These are phyloP conservation scores for Elaeidobius kamerunicus DNA, from an alignment of 2,888 invertebrate species.

Conservation along the genomic window DNA sequence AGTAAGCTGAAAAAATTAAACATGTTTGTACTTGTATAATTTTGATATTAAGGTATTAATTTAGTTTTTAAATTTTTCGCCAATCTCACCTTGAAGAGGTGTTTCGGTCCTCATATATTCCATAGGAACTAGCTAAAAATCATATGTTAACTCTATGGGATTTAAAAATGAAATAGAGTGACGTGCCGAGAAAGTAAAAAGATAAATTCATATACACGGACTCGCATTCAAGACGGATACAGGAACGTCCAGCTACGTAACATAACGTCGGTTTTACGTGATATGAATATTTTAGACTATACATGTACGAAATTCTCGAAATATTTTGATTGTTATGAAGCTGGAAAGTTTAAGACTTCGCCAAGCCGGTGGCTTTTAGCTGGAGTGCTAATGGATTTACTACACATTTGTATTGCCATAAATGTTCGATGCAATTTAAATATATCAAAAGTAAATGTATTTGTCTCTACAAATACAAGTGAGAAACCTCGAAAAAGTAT, in stretches of 20 bases:
- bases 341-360: neutral
- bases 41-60: too few relatives aligned
- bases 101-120: too few relatives aligned
- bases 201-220: slow-evolving; percentile 15
- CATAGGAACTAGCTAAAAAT: slow-evolving; percentile 13
- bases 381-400: too few relatives aligned
- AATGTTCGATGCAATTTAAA: neutral
- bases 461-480: neutral
- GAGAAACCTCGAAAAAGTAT: too few relatives aligned
- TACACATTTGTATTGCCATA: too few relatives aligned
- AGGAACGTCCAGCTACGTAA: slow-evolving; percentile 21
- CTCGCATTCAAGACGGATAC: slow-evolving; percentile 24
- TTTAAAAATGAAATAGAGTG: slow-evolving; percentile 18
- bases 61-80: too few relatives aligned
- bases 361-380: too few relatives aligned
- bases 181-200: slow-evolving; percentile 15
- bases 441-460: neutral
- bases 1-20: too few relatives aligned
- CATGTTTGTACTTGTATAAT: too few relatives aligned
- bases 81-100: too few relatives aligned
- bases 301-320: slow-evolving; percentile 17
- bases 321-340: slow-evolving; percentile 19
- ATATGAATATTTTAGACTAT: slow-evolving; percentile 16
- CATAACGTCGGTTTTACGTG: slow-evolving; percentile 23
- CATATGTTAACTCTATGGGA: slow-evolving; percentile 22